phyloP scores from a whole-genome alignment of 2,888 invertebrate species.

The Trichopoda pennipes region DNA sequence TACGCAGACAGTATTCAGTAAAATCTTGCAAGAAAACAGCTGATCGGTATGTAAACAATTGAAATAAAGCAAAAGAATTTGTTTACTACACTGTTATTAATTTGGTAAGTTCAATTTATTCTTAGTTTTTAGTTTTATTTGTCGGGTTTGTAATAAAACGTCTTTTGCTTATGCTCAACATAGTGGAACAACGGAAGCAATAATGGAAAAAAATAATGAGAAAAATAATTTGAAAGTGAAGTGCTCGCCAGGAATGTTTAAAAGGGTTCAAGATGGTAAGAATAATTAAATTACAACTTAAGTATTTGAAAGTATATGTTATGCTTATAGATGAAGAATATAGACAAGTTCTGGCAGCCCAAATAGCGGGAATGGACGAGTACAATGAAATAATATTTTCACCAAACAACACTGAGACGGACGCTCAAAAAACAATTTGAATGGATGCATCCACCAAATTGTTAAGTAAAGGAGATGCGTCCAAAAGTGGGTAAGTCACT shows the following conservation, averaged over 20 bases:
- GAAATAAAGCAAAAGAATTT: constrained; percentile 23
- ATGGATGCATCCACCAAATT: too few species aligned
- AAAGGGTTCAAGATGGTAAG: too few species aligned
- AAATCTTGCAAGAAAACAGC: too few species aligned
- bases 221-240: too few species aligned
- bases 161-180: constrained; percentile 1
- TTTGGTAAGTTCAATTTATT: constrained; percentile 22
- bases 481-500: constrained; percentile 9
- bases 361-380: not conserved
- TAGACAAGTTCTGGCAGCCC: too few species aligned
- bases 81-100: constrained; percentile 22
- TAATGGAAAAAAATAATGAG: constrained; percentile 21
- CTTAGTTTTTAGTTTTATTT: constrained; percentile 31
- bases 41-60: too few species aligned
- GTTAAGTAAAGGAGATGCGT: too few species aligned
- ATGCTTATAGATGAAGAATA: too few species aligned
- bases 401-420: constrained; percentile 2
- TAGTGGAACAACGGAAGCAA: constrained; percentile 23
- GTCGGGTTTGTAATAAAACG: constrained; percentile 5
- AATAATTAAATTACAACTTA: too few species aligned
- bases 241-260: too few species aligned
- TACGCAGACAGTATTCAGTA: too few species aligned
- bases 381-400: constrained; percentile 1
- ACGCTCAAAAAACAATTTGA: not conserved
- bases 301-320: too few species aligned